phyloP scores from a whole-genome alignment of 2,113 vertebrate species.

The Dascyllus trimaculatus region DNA sequence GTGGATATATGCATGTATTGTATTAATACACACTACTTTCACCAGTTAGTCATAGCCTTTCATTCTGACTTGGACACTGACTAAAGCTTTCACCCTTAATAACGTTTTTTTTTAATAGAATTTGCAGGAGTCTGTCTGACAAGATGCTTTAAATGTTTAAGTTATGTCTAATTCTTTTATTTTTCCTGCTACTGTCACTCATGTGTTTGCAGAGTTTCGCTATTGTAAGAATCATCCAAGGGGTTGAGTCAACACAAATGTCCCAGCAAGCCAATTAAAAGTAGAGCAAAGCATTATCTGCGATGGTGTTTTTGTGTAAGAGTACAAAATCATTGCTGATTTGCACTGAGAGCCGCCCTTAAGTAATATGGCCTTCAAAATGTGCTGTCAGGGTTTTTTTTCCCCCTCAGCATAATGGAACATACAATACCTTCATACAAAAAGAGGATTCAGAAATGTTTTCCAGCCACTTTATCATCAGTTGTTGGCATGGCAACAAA shows the following conservation, averaged over 20 bases:
- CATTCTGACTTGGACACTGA: no score
- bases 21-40: no score
- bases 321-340: slow-evolving; percentile 33
- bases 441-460: slow-evolving; percentile 31
- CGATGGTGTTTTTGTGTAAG: slow-evolving; percentile 16
- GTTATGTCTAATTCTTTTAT: no score
- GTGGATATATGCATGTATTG: no score
- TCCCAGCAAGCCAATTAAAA: slow-evolving; percentile 24
- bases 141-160: neutral
- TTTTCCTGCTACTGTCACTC: neutral
- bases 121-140: no score
- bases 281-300: slow-evolving; percentile 10
- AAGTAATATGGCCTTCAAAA: slow-evolving; percentile 48
- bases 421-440: slow-evolving; percentile 26
- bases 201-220: neutral
- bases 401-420: slow-evolving; percentile 36
- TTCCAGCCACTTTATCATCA: slow-evolving; percentile 32
- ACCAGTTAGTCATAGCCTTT: no score
- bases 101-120: no score
- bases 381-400: slow-evolving; percentile 16
- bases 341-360: slow-evolving; percentile 41
- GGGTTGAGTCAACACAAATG: slow-evolving; percentile 9
- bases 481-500: slow-evolving; percentile 62
- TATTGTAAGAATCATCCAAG: neutral
- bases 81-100: no score